A percentile compares a stretch with the other conserved stretches of the same genome.
Evolutionary conservation across 2,113 vertebrate genomes (phyloP).

Genomic region (Larimichthys polyactis): DNA sequence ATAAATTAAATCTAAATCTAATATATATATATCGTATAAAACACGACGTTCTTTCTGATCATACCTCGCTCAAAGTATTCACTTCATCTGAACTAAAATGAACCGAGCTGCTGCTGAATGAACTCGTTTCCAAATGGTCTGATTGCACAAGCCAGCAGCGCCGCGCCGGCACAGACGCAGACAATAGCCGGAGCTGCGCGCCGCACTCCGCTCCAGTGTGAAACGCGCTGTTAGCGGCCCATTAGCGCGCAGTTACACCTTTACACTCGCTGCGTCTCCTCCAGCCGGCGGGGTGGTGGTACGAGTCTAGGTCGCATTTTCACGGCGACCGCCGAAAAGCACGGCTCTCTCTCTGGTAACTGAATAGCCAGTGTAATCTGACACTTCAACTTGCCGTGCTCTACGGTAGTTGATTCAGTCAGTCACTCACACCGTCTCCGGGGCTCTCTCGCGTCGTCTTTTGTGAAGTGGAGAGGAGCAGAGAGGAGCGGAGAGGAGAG

Average conservation of each 20-base stretch:
- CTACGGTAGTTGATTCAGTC: conserved; percentile 99
- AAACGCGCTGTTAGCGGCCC: conserved; percentile 41
- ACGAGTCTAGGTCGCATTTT: conserved; percentile 90
- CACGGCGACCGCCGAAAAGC: conserved; percentile 84
- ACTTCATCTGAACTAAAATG: too few species aligned
- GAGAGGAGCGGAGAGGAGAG: conserved; percentile 48
- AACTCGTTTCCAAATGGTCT: neutral
- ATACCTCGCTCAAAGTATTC: too few species aligned
- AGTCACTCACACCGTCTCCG: conserved; percentile 94
- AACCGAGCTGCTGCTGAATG: neutral
- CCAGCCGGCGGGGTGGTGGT: conserved; percentile 48
- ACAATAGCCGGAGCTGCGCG: conserved; percentile 49
- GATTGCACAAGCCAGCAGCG: neutral
- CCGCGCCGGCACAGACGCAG: conserved; percentile 32
- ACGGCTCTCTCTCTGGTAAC: conserved; percentile 96
- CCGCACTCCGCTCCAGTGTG: conserved; percentile 54
- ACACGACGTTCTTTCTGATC: too few species aligned
- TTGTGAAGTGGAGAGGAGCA: conserved; percentile 85
- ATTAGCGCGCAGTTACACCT: conserved; percentile 52
- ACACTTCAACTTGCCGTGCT: conserved; percentile 99
- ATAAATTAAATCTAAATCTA: too few species aligned
- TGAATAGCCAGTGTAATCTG: conserved; percentile 99
- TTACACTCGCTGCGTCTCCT: conserved; percentile 59
- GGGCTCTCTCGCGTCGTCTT: conserved; percentile 92
- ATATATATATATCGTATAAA: too few species aligned